Conservation (phyloP, 2,888 invertebrate species). For the Flexamia atlantica region DNA sequence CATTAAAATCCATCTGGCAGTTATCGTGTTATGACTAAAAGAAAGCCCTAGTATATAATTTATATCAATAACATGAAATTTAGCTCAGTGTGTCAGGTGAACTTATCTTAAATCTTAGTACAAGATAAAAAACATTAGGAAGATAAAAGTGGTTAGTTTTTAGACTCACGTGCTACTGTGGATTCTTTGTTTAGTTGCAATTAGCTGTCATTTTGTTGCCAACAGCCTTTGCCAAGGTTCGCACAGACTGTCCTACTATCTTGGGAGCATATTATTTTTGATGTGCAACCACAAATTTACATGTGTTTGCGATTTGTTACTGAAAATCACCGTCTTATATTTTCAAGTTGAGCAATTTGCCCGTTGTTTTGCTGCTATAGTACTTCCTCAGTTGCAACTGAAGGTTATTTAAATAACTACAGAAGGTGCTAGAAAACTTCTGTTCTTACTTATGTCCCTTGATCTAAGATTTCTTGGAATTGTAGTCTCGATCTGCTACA, state of each 20-base stretch:
- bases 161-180: conserved; percentile 1
- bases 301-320: background rate
- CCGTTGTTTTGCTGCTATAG: no score
- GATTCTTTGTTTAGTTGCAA: conserved; percentile 23
- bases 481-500: no score
- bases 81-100: background rate
- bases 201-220: conserved; percentile 9
- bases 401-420: no score
- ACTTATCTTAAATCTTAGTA: background rate
- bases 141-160: background rate
- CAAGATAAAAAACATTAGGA: conserved; percentile 1
- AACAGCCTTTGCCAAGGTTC: conserved; percentile 5
- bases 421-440: no score
- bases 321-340: background rate
- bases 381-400: no score
- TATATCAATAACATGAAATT: no score
- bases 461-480: no score
- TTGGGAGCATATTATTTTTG: conserved; percentile 21
- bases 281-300: background rate
- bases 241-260: background rate
- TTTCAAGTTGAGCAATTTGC: background rate
- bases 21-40: no score
- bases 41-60: no score
- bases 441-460: no score
- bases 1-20: no score